Evolutionary conservation across 1,140 invertebrate genomes (phyloP).

Genomic region (Scylla paramamosain): DNA sequence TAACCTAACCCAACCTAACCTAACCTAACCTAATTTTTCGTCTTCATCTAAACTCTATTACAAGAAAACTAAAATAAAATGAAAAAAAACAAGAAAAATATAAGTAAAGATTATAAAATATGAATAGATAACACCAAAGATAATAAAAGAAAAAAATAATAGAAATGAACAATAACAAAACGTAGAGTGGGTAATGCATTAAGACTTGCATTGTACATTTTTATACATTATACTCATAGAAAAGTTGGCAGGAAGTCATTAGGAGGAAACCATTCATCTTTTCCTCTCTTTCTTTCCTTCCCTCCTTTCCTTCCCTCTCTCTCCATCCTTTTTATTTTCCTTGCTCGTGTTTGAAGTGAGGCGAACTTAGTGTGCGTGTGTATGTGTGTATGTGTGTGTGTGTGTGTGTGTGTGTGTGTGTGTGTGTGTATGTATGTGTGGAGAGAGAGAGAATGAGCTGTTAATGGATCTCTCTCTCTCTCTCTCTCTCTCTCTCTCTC

Average conservation of each 20-base stretch:
- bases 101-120: neutral
- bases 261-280: neutral
- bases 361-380: neutral
- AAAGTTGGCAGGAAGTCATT: no score
- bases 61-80: neutral
- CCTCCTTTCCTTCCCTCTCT: neutral
- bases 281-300: neutral
- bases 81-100: neutral
- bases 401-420: conserved; percentile 35
- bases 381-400: neutral
- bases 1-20: no score
- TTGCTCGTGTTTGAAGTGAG: no score
- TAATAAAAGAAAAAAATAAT: neutral
- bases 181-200: neutral
- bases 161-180: neutral
- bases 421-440: neutral
- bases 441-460: neutral
- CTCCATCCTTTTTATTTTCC: neutral
- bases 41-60: no score
- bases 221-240: no score
- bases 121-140: no score
- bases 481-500: no score
- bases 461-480: neutral
- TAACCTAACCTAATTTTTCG: no score
- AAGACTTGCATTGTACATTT: no score